Base-by-base conservation (phyloP, 2,888 invertebrate species). In the Heliconius aoede region DNA sequence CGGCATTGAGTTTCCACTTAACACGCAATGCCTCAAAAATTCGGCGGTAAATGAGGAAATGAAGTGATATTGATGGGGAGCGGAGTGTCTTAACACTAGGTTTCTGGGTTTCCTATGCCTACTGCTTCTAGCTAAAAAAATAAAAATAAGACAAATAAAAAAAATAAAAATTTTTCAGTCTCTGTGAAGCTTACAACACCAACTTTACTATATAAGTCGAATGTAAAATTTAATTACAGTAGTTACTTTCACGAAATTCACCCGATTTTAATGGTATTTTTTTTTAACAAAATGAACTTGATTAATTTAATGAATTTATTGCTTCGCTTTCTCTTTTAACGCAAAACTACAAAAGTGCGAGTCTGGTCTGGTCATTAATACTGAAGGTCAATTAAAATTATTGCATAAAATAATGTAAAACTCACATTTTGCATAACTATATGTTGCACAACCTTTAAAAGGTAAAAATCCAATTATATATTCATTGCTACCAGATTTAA, bases 291-390 rank as follows among this genome's bases (percentile, higher is more conserved):
- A 74, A 69, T 40, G 21, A 46, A 73, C 73, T 72, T 55, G 79
- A 79, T 80, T 77, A 73, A 75, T 79, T 73, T 73, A 76, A 80
- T 71, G 73, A 76, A 76, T 73, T 36, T 76, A 78, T 77, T 72
- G 68, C 68, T 51, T 58, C 18, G 65, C 76, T 79, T 79, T 81
- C 78, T 67, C 78, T 75, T 80, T 69, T 65, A 30, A 40, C 28
- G 64, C 46, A 58, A 73, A 78, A 76, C 36, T 72, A 55, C 61
- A 65, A 68, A 67, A 74, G 73, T 62, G 5, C 65, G 68, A 36
- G 71, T 51, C 67, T 72, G 65, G 32, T 74, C 30, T 55, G 30
- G 69, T 30, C 55, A 68, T 72, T 67, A 74, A n/a, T 21, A 51
- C 26, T 46, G 74, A 78, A 74, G 72, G 74, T 74, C 69, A 65